Evolutionary conservation across 2,113 vertebrate species (phyloP).

Genomic region (Pyrgilauda ruficollis): DNA sequence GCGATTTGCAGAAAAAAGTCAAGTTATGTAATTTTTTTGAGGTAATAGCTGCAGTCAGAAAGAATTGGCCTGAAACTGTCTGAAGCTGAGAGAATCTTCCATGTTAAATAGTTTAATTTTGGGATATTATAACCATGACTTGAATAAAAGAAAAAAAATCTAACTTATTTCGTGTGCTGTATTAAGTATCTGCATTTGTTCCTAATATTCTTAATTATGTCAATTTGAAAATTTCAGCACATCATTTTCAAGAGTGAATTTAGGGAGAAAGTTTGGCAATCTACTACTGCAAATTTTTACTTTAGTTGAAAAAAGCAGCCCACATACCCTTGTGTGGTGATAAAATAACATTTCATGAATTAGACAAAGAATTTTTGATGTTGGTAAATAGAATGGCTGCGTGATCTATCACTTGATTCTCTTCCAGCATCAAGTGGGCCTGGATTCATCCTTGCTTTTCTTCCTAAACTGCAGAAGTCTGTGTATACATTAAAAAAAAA

Average conservation of each 20-base stretch:
- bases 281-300: neutral
- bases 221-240: slow-evolving; percentile 38
- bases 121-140: slow-evolving; percentile 35
- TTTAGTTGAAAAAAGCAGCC: neutral
- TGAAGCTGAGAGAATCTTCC: slow-evolving; percentile 38
- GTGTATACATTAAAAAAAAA: neutral
- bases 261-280: slow-evolving; percentile 29
- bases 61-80: slow-evolving; percentile 67
- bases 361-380: neutral
- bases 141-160: neutral
- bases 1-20: slow-evolving; percentile 43
- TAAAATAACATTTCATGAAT: slow-evolving; percentile 3
- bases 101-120: slow-evolving; percentile 62
- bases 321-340: neutral
- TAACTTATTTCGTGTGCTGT: neutral
- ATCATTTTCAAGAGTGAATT: slow-evolving; percentile 47
- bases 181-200: slow-evolving; percentile 9
- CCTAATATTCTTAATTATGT: slow-evolving; percentile 30
- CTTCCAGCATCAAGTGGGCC: neutral
- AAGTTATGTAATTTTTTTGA: slow-evolving; percentile 62
- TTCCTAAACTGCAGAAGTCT: neutral
- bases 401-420: neutral
- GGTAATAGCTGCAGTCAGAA: slow-evolving; percentile 50
- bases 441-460: neutral
- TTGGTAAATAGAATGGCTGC: neutral